Conservation (phyloP, 2,113 vertebrate species). For the Oryzias celebensis region DNA sequence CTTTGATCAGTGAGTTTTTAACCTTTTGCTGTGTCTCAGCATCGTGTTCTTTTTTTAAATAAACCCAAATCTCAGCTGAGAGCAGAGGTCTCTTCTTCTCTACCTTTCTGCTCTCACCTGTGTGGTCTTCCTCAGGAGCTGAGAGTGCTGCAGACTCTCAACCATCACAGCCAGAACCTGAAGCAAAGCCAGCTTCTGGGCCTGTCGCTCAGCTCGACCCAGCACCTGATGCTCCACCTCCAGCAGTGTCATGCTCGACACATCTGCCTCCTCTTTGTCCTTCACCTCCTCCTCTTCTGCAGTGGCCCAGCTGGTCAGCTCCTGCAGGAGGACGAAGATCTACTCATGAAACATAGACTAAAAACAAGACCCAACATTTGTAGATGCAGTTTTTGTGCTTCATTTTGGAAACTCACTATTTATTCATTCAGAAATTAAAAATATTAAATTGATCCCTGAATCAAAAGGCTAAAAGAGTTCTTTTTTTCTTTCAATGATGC, state of each 20-base stretch:
- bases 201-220: constrained; percentile 38
- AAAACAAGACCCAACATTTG: not conserved
- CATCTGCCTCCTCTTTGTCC: constrained; percentile 29
- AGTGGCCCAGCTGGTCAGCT: constrained; percentile 77
- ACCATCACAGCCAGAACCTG: constrained; percentile 86
- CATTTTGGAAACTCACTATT: not conserved
- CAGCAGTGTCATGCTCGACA: constrained; percentile 71
- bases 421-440: not conserved
- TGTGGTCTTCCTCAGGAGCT: constrained; percentile 82
- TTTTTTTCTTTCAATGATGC: not conserved
- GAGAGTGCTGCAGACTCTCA: constrained; percentile 80
- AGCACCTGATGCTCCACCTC: constrained; percentile 78
- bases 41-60: no score
- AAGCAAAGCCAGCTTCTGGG: constrained; percentile 80
- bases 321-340: constrained; percentile 63
- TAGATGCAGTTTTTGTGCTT: not conserved
- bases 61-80: no score
- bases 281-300: constrained; percentile 55
- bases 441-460: not conserved
- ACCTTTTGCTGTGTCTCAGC: no score
- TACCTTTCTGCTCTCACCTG: constrained; percentile 76
- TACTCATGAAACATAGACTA: not conserved
- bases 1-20: no score
- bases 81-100: no score
- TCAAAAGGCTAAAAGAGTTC: not conserved